Percentiles rank a stretch among this genome's conserved stretches.
Conservation (phyloP, 2,888 invertebrate genomes). For the Nasonovia ribisnigri region DNA sequence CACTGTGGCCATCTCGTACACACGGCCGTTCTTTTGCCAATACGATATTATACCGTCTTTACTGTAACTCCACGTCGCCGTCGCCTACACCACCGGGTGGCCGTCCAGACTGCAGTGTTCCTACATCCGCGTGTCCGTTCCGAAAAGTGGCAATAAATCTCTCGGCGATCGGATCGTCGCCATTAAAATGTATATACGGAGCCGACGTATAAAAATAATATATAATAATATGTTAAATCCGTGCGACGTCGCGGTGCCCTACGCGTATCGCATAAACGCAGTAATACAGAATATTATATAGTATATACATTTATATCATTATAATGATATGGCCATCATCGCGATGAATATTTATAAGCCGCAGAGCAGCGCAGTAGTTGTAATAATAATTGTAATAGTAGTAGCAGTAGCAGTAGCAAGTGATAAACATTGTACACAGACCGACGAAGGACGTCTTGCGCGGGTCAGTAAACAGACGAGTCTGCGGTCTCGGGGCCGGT, state of each 20-base stretch:
- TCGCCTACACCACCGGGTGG: background rate
- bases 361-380: background rate
- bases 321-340: background rate
- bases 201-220: too few species aligned
- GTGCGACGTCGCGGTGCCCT: background rate
- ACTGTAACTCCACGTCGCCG: background rate
- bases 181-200: constrained; percentile 28
- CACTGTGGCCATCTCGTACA: background rate
- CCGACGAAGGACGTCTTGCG: background rate
- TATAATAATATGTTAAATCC: background rate
- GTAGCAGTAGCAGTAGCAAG: background rate
- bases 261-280: background rate
- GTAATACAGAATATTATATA: background rate
- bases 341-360: constrained; percentile 52
- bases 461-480: constrained; percentile 8
- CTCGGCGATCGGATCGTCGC: background rate
- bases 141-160: constrained; percentile 35
- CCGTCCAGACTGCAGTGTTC: background rate
- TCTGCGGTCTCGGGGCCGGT: background rate
- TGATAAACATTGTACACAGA: background rate
- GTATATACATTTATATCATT: background rate
- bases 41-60: background rate
- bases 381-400: background rate
- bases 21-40: background rate
- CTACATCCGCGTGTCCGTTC: background rate